Evolutionary conservation across 2,888 invertebrate species (phyloP), one percentile per base, ranked within the genome.

Genomic region (Lepidocyrtinus sp.): DNA sequence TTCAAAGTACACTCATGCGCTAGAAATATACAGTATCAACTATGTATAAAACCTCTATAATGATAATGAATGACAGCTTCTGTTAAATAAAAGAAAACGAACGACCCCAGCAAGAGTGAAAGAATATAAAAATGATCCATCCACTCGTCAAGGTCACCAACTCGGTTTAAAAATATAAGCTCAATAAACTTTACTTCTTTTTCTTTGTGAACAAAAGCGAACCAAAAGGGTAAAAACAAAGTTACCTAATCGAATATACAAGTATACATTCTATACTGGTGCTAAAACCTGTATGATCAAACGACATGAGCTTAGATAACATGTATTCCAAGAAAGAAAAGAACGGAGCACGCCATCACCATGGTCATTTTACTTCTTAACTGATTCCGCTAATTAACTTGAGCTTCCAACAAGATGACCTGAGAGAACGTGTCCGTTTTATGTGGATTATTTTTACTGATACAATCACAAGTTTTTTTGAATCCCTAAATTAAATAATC

Each of bases 101-200:
- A n/a, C n/a, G n/a, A n/a, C n/a, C n/a, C 36, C 36, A 36, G 36
- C 7, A 36, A 12, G 36, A 36, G 12, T 9, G 7, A 36, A 36
- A 12, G 36, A n/a, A n/a, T n/a, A n/a, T n/a, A n/a, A n/a, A n/a
- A n/a, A n/a, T n/a, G n/a, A n/a, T n/a, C n/a, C n/a, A n/a, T 55
- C 55, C n/a, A 2, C 17, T 19, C 71, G 62, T 77, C 77, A 77
- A 77, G 77, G 77, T 77, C 77, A 61, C 71, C 76, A 76, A 71
- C 65, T 71, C 64, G 45, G 19, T 25, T 67, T 64, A 25, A 62
- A 65, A 71, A 59, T 26, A 71, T 3, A 19, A 64, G 71, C 71
- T 65, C 77, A 61, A 65, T 25, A 64, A 71, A 67, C 70, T 55
- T 62, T 12, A 24, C 45, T 46, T 67, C n/a, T n/a, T n/a, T n/a